Percentiles rank a stretch among this genome's conserved stretches.
Evolutionary conservation across 2,113 vertebrate genomes (phyloP).

Genomic region (Sylvilagus bachmani): DNA sequence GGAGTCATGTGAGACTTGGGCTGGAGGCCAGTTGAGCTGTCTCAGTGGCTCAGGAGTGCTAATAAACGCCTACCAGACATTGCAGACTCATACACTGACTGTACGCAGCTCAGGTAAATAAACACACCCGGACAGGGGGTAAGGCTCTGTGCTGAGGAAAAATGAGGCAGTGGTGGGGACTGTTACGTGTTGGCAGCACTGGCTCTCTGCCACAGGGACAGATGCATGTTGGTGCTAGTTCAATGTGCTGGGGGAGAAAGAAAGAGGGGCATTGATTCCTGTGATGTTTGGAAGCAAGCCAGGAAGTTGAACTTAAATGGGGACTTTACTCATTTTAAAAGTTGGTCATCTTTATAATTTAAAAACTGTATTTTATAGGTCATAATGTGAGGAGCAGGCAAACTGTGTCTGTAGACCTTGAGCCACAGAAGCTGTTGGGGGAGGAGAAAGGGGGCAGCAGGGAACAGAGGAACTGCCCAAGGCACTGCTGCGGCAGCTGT

Average conservation of each 20-base stretch:
- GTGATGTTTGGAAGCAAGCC: not conserved
- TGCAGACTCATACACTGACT: not conserved
- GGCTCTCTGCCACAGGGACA: not conserved
- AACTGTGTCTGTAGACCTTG: not conserved
- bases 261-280: not conserved
- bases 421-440: too few relatives aligned
- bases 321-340: not conserved
- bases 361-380: not conserved
- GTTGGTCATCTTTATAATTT: not conserved
- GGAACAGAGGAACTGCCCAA: not conserved
- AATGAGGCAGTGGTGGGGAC: not conserved
- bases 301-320: not conserved
- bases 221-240: not conserved
- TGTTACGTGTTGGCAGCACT: not conserved
- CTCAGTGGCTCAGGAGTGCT: not conserved
- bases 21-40: not conserved
- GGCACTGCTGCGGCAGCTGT: not conserved
- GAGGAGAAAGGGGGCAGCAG: too few relatives aligned
- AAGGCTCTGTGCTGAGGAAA: not conserved
- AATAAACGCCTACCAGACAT: not conserved
- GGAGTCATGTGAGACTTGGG: too few relatives aligned
- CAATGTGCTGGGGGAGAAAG: not conserved
- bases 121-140: not conserved
- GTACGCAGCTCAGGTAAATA: not conserved
- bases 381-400: not conserved